phyloP scores from a whole-genome alignment of 2,888 invertebrate species.

The Mechanitis mazaeus region DNA sequence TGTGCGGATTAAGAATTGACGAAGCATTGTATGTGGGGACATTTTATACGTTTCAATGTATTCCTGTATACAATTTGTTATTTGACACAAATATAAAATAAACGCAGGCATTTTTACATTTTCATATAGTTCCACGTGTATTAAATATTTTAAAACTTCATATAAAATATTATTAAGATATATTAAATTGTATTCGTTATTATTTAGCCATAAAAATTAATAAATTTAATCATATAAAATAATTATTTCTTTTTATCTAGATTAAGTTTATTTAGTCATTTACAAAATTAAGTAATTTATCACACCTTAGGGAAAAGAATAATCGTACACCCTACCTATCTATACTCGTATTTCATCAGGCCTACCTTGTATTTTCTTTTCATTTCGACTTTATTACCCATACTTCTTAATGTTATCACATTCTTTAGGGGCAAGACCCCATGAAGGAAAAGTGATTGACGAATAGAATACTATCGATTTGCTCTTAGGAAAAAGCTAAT shows the following conservation, averaged over 20 bases:
- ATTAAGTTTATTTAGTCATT: not conserved
- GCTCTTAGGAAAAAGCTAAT: conserved; percentile 1
- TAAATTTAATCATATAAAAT: too few relatives aligned
- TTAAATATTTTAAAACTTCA: too few relatives aligned
- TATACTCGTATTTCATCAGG: conserved; percentile 16
- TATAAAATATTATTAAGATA: too few relatives aligned
- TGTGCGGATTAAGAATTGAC: not conserved
- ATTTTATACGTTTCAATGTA: not conserved
- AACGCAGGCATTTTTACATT: not conserved
- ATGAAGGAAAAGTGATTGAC: conserved; percentile 19
- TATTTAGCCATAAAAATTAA: not conserved
- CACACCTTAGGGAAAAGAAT: conserved; percentile 20
- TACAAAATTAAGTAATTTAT: conserved; percentile 3
- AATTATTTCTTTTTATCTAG: not conserved
- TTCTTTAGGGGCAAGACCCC: conserved; percentile 17
- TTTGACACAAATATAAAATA: not conserved
- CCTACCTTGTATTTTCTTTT: conserved; percentile 32
- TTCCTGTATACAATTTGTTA: not conserved
- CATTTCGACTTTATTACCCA: conserved; percentile 36
- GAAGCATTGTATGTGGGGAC: conserved; percentile 4
- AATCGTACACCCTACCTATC: conserved; percentile 18
- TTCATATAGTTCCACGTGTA: too few relatives aligned
- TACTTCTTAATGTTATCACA: conserved; percentile 27
- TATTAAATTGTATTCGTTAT: not conserved
- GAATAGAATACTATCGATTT: conserved; percentile 1